These are phyloP conservation scores for Notamacropus eugenii DNA, from an alignment of 2,797 vertebrate genomes.

Conservation along the genomic window DNA sequence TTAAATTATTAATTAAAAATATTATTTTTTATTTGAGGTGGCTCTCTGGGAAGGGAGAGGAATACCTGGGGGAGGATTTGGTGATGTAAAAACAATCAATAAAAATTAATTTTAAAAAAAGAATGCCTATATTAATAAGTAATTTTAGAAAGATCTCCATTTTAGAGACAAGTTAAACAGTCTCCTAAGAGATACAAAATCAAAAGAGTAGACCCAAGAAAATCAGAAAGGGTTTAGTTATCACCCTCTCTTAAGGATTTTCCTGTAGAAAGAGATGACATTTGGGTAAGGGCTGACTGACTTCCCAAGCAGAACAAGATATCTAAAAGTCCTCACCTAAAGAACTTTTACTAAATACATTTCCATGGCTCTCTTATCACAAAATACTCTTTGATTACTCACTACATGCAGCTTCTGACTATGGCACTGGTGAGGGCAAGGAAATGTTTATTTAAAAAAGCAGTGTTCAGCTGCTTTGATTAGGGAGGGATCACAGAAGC, in stretches of 20 bases:
- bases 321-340: neutral
- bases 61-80: neutral
- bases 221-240: neutral
- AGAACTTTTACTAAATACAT: neutral
- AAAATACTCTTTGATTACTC: neutral
- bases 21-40: neutral
- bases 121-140: neutral
- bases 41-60: neutral
- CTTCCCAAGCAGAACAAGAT: neutral
- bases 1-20: neutral
- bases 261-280: constrained; percentile 36
- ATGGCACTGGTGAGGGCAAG: neutral
- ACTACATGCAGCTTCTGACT: neutral
- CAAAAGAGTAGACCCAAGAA: neutral
- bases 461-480: neutral
- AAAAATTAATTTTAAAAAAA: neutral
- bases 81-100: neutral
- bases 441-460: neutral
- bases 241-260: constrained; percentile 25
- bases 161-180: neutral
- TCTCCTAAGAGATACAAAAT: neutral
- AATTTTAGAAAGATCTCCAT: constrained; percentile 14
- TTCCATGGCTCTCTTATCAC: neutral
- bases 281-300: constrained; percentile 7
- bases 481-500: neutral